These are phyloP conservation scores for Callipepla squamata DNA, from an alignment of 2,113 vertebrate genomes.

Conservation along the genomic window DNA sequence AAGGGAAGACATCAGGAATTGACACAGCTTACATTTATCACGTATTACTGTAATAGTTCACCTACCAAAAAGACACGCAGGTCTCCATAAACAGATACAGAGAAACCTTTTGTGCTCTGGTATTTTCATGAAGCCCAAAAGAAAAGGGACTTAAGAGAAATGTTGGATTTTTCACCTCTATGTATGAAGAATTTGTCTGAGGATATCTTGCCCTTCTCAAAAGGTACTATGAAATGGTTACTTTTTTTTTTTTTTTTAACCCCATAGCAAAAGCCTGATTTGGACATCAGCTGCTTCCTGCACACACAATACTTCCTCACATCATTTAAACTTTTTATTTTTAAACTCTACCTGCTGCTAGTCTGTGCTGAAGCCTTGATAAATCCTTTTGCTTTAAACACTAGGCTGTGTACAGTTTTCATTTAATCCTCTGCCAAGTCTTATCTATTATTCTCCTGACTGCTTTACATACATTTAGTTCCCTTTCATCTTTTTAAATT, in stretches of 20 bases:
- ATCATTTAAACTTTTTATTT: conserved; percentile 27
- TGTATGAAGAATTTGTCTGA: neutral
- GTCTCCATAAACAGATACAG: neutral
- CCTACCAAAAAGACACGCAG: neutral
- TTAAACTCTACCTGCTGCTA: conserved; percentile 33
- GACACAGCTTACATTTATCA: neutral
- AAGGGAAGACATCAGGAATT: neutral
- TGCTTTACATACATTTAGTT: conserved; percentile 63
- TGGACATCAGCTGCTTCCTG: conserved; percentile 10
- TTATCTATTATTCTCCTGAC: conserved; percentile 48
- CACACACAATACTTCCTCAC: neutral
- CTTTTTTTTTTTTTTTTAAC: neutral
- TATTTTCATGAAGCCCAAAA: neutral
- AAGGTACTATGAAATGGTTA: neutral
- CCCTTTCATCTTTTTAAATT: conserved; percentile 61
- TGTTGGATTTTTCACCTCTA: neutral
- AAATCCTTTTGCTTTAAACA: conserved; percentile 61
- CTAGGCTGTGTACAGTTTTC: neutral
- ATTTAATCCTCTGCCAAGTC: conserved; percentile 53
- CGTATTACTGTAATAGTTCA: neutral
- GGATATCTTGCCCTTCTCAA: neutral
- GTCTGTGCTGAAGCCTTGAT: neutral
- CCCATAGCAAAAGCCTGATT: neutral
- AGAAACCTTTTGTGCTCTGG: neutral
- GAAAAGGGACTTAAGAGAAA: neutral